A percentile compares a stretch with the other conserved stretches of the same genome.
Evolutionary conservation across 2,888 invertebrate species (phyloP).

Genomic region (Dicyrtomina minuta): DNA sequence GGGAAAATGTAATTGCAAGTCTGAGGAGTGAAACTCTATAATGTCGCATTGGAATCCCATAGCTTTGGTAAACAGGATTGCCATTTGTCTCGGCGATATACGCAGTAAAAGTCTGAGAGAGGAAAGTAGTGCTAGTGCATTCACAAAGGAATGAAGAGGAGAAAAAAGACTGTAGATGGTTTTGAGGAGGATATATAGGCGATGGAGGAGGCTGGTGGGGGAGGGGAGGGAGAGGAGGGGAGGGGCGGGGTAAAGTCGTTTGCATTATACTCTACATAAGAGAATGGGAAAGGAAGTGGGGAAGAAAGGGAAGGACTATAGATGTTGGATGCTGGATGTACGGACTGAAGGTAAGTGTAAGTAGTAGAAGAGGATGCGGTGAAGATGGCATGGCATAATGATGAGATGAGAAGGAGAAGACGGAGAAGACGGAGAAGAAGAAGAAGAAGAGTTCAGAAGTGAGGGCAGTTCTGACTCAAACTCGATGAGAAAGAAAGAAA

Average conservation of each 20-base stretch:
- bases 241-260: conserved; percentile 10
- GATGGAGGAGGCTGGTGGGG: not conserved
- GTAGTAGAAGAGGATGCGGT: conserved; percentile 29
- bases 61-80: too few relatives aligned
- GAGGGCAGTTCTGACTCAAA: conserved; percentile 2
- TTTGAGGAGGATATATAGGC: conserved; percentile 1
- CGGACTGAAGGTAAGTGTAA: not conserved
- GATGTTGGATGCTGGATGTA: not conserved
- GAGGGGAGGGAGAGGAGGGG: conserved; percentile 8
- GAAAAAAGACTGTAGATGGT: not conserved
- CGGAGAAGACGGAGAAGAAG: not conserved
- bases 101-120: too few relatives aligned
- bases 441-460: conserved; percentile 15
- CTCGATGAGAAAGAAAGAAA: not conserved
- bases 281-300: not conserved
- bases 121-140: too few relatives aligned
- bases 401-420: conserved; percentile 18
- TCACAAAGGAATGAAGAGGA: not conserved
- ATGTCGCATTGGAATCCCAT: too few relatives aligned
- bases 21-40: too few relatives aligned
- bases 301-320: not conserved
- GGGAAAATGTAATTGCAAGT: too few relatives aligned
- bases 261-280: conserved; percentile 14
- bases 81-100: too few relatives aligned
- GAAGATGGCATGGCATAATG: conserved; percentile 33